A percentile compares a stretch with the other conserved stretches of the same genome.
phyloP scores from a whole-genome alignment of 1,140 invertebrate genomes.

The Tenebrio molitor region DNA sequence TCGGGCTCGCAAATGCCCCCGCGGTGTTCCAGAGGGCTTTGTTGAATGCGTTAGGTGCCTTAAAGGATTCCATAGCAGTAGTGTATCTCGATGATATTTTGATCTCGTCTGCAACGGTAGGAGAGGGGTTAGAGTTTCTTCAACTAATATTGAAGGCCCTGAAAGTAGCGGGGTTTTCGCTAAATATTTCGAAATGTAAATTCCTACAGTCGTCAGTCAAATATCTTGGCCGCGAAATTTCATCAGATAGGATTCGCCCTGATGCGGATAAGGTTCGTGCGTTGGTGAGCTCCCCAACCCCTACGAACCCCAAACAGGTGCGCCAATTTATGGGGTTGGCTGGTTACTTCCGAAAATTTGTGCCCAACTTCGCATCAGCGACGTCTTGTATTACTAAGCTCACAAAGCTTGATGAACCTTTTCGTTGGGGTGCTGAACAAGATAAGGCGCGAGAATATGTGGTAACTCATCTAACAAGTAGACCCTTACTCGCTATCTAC shows the following conservation, averaged over 20 bases:
- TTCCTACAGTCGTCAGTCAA: neutral
- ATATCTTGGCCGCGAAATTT: slow-evolving; percentile 43
- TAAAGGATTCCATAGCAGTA: slow-evolving; percentile 50
- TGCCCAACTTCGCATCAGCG: slow-evolving; percentile 51
- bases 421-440: slow-evolving; percentile 55
- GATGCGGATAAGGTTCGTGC: neutral
- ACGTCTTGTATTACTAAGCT: slow-evolving; percentile 58
- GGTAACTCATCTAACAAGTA: slow-evolving; percentile 47
- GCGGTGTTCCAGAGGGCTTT: slow-evolving; percentile 52
- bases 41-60: neutral
- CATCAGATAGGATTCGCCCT: neutral
- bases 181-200: slow-evolving; percentile 40
- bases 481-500: slow-evolving; percentile 58
- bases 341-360: slow-evolving; percentile 58
- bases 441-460: slow-evolving; percentile 55
- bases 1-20: slow-evolving; percentile 55
- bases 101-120: slow-evolving; percentile 48
- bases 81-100: slow-evolving; percentile 62
- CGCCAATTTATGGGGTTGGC: slow-evolving; percentile 55
- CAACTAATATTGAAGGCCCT: neutral
- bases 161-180: neutral
- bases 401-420: slow-evolving; percentile 50
- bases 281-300: slow-evolving; percentile 40
- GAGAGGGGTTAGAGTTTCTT: slow-evolving; percentile 1
- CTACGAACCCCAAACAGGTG: slow-evolving; percentile 54